Evolutionary conservation across 2,888 invertebrate species (phyloP), one percentile per base, ranked within the genome.

Genomic region (Dilophus febrilis): DNA sequence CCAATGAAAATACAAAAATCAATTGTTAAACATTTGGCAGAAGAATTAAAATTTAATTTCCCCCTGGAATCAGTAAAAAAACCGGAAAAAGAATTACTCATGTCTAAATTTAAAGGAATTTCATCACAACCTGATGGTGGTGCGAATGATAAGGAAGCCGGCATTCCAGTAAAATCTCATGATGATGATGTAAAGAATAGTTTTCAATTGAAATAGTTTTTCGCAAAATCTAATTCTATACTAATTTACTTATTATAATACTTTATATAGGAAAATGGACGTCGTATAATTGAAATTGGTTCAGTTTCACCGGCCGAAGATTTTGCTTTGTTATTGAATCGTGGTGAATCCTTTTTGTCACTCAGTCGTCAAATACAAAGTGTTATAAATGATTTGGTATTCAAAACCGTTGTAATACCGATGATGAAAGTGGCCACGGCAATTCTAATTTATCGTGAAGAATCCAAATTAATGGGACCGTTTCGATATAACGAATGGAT

Each of bases 241-340:
- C 8, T 22, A 22, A 22, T 22, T 8, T 22, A 22, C 22, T 22
- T 22, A 22, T 22, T 22, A 22, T 22, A 22, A 6, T 22, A 6
- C 8, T 22, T 22, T 22, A 6, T 22, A 6, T 22, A 22, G 4
- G 8, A 6, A 22, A 6, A 22, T 22, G 4, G 8, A 6, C 22
- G 22, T 22, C 22, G 22, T 22, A 44, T 49, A 27, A 44, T 40
- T 27, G 50, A 61, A 54, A 69, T 80, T 39, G 72, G 78, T 1
- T 69, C 73, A 7, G 53, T 70, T 3, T 67, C 67, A 26, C 79
- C 80, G 1, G 64, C 70, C 4, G 64, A 65, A 40, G 78, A 80
- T 53, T 80, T 71, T 48, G 56, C 56, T 44, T 50, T 52, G 16
- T 60, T 77, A 40, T 54, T 61, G 37, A 51, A 53, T 12, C 52